Evolutionary conservation across 2,113 vertebrate species (phyloP).

Genomic region (Eclectus roratus): DNA sequence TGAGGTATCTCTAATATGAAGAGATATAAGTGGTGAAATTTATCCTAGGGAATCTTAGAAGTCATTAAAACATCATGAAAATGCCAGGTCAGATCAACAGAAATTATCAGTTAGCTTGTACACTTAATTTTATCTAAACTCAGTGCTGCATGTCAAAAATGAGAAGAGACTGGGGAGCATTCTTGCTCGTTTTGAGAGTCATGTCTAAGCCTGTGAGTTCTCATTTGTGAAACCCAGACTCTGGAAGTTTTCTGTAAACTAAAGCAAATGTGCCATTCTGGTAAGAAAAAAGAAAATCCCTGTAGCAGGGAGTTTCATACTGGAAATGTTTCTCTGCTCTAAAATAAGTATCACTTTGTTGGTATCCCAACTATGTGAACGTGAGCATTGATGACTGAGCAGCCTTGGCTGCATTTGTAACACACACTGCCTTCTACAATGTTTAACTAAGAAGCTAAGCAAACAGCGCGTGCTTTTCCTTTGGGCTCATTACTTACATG

Average conservation of each 20-base stretch:
- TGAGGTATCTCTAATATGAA: not conserved
- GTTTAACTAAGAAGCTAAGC: not conserved
- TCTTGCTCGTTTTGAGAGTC: not conserved
- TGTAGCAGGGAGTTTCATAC: not conserved
- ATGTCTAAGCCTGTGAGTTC: not conserved
- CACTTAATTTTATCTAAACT: not conserved
- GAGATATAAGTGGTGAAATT: not conserved
- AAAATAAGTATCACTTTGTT: not conserved
- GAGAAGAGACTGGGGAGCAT: not conserved
- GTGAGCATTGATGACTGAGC: not conserved
- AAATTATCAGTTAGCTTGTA: not conserved
- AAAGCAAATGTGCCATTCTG: not conserved
- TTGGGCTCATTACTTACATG: not conserved
- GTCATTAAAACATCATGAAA: not conserved
- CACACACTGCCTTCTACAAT: not conserved
- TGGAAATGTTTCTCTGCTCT: not conserved
- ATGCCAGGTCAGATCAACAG: not conserved
- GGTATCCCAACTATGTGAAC: not conserved
- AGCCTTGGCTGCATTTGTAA: not conserved
- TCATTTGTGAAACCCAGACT: not conserved
- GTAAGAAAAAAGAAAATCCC: not conserved
- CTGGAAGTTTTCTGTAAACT: not conserved
- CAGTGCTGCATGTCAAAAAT: not conserved
- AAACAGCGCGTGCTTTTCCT: not conserved
- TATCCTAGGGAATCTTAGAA: not conserved